A percentile compares a stretch with the other conserved stretches of the same genome.
These are phyloP conservation scores for Ctenosaura bakeri DNA, from an alignment of 2,797 vertebrate genomes.

Conservation along the genomic window DNA sequence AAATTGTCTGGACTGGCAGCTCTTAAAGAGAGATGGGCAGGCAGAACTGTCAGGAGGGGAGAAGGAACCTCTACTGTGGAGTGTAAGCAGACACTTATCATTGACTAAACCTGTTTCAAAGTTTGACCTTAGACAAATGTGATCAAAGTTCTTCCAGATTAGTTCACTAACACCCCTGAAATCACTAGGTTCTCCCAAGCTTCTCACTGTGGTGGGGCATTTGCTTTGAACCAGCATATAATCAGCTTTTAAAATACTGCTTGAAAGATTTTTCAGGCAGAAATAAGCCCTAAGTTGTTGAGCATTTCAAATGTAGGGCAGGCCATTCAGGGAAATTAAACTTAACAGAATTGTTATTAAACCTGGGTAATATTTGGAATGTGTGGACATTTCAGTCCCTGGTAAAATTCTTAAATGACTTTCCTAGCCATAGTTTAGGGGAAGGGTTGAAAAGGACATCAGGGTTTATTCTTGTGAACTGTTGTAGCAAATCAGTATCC, in stretches of 20 bases:
- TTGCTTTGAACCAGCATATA: slow-evolving; percentile 45
- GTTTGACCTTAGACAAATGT: slow-evolving; percentile 11
- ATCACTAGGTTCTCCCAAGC: slow-evolving; percentile 17
- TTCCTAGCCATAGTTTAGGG: neutral
- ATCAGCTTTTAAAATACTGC: slow-evolving; percentile 48
- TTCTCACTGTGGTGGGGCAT: slow-evolving; percentile 24
- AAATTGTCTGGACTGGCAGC: no score
- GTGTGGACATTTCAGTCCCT: slow-evolving; percentile 3
- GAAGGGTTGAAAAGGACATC: neutral
- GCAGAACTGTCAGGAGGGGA: neutral
- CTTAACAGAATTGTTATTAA: slow-evolving; percentile 33
- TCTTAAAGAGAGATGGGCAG: neutral
- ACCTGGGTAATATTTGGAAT: slow-evolving; percentile 30
- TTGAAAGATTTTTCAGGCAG: slow-evolving; percentile 31
- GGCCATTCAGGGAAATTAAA: slow-evolving; percentile 35
- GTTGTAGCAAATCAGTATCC: neutral
- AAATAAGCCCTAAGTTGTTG: slow-evolving; percentile 37
- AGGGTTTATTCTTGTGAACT: neutral
- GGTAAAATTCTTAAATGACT: neutral
- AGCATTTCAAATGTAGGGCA: slow-evolving; percentile 41
- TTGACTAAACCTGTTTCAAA: slow-evolving; percentile 34
- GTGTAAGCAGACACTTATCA: slow-evolving; percentile 14
- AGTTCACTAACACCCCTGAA: slow-evolving; percentile 20
- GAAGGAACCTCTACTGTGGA: neutral
- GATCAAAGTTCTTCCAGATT: slow-evolving; percentile 33